Conservation (phyloP, 2,113 vertebrate species). For the Antennarius striatus region DNA sequence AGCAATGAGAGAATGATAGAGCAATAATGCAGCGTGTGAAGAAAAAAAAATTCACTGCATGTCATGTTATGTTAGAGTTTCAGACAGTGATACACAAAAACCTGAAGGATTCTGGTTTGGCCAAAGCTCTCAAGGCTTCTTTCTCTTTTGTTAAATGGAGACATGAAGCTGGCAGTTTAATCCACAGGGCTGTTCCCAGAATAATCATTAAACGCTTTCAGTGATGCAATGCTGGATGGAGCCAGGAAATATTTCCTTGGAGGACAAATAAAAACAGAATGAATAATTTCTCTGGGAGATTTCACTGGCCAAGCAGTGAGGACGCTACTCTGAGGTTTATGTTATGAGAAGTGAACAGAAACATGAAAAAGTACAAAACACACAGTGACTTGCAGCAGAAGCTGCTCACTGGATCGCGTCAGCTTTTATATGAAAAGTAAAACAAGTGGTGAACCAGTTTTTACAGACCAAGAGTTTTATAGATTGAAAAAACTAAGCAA, state of each 20-base stretch:
- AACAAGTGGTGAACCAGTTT: too few species aligned
- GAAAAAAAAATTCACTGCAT: conserved; percentile 37
- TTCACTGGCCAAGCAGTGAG: too few species aligned
- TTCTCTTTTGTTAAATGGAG: conserved; percentile 35
- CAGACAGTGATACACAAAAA: conserved; percentile 27
- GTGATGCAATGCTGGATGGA: conserved; percentile 53
- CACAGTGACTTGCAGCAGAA: background rate
- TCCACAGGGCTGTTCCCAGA: conserved; percentile 37
- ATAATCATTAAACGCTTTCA: conserved; percentile 45
- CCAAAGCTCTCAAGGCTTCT: conserved; percentile 36
- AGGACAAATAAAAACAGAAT: conserved; percentile 34
- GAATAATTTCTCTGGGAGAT: conserved; percentile 22
- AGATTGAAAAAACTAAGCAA: too few species aligned
- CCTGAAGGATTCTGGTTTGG: conserved; percentile 23
- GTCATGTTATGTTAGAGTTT: conserved; percentile 42
- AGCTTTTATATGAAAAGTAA: too few species aligned
- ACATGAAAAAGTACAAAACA: background rate
- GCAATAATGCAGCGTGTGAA: conserved; percentile 46
- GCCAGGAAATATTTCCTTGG: conserved; percentile 27
- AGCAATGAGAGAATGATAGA: conserved; percentile 27
- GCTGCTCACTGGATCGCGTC: too few species aligned
- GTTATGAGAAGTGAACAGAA: background rate
- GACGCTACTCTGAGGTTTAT: background rate
- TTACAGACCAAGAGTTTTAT: too few species aligned
- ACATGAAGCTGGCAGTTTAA: conserved; percentile 40